Percentiles rank a stretch among this genome's conserved stretches.
Evolutionary conservation across 2,797 vertebrate genomes (phyloP).

Genomic region (Sphaeramia orbicularis): DNA sequence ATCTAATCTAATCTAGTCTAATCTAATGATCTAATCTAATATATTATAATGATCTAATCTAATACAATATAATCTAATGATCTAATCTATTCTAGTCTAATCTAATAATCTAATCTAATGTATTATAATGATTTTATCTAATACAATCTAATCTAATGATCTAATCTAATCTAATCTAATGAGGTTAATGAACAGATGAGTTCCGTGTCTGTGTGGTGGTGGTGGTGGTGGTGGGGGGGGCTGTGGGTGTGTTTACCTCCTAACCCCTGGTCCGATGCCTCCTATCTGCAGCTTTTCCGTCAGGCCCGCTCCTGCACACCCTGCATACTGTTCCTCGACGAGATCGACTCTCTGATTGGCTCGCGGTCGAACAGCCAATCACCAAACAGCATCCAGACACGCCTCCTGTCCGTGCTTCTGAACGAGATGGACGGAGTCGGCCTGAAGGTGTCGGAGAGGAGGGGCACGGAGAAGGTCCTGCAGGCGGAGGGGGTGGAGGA

Average conservation of each 20-base stretch:
- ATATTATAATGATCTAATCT: too few relatives aligned
- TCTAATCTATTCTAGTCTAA: too few relatives aligned
- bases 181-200: too few relatives aligned
- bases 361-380: conserved; percentile 80
- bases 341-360: conserved; percentile 95
- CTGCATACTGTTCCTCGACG: conserved; percentile 95
- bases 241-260: background rate
- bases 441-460: conserved; percentile 89
- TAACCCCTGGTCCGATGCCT: conserved; percentile 8
- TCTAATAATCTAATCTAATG: too few relatives aligned
- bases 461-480: conserved; percentile 78
- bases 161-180: too few relatives aligned
- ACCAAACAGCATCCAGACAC: conserved; percentile 85
- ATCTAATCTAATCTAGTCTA: too few relatives aligned
- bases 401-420: conserved; percentile 93
- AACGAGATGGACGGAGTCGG: conserved; percentile 98
- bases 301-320: conserved; percentile 94
- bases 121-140: too few relatives aligned
- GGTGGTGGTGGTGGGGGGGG: too few relatives aligned
- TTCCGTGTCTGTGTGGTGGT: too few relatives aligned
- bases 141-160: too few relatives aligned
- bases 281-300: conserved; percentile 86
- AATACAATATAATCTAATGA: too few relatives aligned
- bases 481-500: conserved; percentile 77
- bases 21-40: too few relatives aligned